Conservation (phyloP, 2,113 vertebrate species). For the Colossoma macropomum region DNA sequence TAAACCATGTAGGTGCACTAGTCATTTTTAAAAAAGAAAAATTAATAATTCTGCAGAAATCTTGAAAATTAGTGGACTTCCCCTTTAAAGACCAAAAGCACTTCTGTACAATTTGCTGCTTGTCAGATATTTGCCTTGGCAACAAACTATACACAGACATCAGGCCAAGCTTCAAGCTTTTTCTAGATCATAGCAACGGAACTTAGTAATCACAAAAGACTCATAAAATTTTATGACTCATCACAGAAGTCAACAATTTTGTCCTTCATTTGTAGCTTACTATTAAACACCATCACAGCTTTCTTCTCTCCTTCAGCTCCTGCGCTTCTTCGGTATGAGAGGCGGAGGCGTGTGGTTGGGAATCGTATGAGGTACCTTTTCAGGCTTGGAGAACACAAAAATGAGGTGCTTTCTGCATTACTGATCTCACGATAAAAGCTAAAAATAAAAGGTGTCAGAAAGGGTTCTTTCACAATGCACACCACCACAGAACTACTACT, state of each 20-base stretch:
- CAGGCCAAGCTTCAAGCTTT: not conserved
- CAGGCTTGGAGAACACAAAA: conserved; percentile 67
- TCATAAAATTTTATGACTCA: not conserved
- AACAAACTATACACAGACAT: conserved; percentile 21
- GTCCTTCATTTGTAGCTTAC: not conserved
- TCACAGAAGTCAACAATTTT: not conserved
- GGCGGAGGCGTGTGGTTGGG: conserved; percentile 67
- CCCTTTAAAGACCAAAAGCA: not conserved
- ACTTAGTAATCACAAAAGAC: not conserved
- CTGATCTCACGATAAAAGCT: too few species aligned
- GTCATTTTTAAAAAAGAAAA: too few species aligned
- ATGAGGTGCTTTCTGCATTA: not conserved
- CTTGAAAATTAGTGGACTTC: too few species aligned
- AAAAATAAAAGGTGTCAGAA: not conserved
- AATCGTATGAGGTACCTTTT: conserved; percentile 58
- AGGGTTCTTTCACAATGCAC: too few species aligned
- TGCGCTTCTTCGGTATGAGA: conserved; percentile 72
- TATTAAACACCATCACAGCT: not conserved
- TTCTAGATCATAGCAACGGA: not conserved
- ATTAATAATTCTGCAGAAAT: too few species aligned
- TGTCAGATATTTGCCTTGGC: conserved; percentile 18
- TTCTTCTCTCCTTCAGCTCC: conserved; percentile 55
- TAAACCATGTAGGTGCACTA: too few species aligned
- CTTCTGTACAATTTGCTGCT: conserved; percentile 24
- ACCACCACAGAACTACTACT: too few species aligned